Evolutionary conservation across 1,140 invertebrate species (phyloP).

Genomic region (Drosophila equinoxialis): DNA sequence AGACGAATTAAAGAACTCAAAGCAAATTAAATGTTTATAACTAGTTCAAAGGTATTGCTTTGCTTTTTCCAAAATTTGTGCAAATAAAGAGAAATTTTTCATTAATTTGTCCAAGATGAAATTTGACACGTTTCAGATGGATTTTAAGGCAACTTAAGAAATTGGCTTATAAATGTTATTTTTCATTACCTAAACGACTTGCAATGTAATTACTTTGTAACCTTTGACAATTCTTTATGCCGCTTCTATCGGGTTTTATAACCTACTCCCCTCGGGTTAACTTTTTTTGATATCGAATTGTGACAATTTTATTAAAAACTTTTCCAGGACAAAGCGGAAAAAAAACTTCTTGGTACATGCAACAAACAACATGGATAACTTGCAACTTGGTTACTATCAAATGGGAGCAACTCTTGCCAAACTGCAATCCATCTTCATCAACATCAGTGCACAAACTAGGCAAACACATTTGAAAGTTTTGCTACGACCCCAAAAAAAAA

Average conservation of each 20-base stretch:
- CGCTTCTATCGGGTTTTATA: neutral
- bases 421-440: constrained; percentile 79
- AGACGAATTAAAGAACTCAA: too few species aligned
- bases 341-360: constrained; percentile 30
- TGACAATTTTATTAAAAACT: constrained; percentile 65
- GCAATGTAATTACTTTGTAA: neutral
- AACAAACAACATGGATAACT: constrained; percentile 32
- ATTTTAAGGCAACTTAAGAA: too few species aligned
- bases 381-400: constrained; percentile 28
- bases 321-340: constrained; percentile 18
- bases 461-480: constrained; percentile 40
- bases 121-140: neutral
- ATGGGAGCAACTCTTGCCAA: constrained; percentile 31
- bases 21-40: too few species aligned
- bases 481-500: constrained; percentile 3
- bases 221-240: neutral
- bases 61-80: too few species aligned
- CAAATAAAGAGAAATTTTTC: too few species aligned
- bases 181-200: too few species aligned
- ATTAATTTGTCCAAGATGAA: too few species aligned
- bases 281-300: constrained; percentile 44
- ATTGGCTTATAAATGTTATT: too few species aligned
- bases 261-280: too few species aligned
- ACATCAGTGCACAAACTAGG: constrained; percentile 33
- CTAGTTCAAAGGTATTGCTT: too few species aligned